Conservation (phyloP, 2,113 vertebrate species). For the Hippoglossus stenolepis region DNA sequence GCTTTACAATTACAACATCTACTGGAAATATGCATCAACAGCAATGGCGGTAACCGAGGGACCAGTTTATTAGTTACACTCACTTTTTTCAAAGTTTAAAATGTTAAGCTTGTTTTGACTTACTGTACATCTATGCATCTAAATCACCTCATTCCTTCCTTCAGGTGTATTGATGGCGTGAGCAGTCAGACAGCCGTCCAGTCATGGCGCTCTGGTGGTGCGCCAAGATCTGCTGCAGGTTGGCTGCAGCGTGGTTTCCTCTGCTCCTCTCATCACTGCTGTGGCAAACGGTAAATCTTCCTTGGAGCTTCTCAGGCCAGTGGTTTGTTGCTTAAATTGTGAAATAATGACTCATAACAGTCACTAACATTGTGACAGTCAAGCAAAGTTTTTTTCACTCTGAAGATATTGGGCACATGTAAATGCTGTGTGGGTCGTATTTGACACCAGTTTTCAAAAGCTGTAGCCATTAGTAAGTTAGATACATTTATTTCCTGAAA, state of each 20-base stretch:
- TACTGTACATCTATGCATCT: constrained; percentile 1
- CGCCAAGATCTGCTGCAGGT: constrained; percentile 39
- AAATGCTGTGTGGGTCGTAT: not conserved
- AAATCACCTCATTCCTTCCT: constrained; percentile 2
- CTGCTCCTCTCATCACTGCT: constrained; percentile 72
- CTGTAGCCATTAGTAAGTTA: too few species aligned
- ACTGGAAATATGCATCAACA: not conserved
- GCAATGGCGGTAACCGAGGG: too few species aligned
- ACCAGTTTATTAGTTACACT: not conserved
- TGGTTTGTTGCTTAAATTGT: not conserved
- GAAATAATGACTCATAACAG: not conserved
- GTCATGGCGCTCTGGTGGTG: constrained; percentile 68
- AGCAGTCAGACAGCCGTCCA: constrained; percentile 65
- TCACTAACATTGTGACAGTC: not conserved
- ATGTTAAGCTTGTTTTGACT: not conserved
- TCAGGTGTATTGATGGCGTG: constrained; percentile 78
- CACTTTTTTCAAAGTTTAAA: not conserved
- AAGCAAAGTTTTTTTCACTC: not conserved
- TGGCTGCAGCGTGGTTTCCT: constrained; percentile 60
- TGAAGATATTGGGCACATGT: not conserved
- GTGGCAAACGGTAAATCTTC: constrained; percentile 63
- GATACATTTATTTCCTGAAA: not conserved
- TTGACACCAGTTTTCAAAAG: not conserved
- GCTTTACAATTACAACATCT: not conserved
- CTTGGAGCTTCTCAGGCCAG: too few species aligned